phyloP scores from a whole-genome alignment of 1,140 invertebrate genomes.

The Lamellibrachia luymesi region DNA sequence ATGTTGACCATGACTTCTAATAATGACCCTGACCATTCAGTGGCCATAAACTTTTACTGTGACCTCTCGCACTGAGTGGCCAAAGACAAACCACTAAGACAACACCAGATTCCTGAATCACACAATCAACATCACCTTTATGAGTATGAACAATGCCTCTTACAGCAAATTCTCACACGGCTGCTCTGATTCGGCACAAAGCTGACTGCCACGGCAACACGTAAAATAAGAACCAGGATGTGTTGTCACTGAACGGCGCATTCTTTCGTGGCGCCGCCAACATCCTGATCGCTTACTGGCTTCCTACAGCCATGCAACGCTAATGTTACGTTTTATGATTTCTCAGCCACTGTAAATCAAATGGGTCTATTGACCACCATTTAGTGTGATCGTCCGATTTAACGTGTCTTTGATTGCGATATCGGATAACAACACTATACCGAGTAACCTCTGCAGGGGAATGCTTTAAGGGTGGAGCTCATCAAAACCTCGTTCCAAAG shows the following conservation, averaged over 20 bases:
- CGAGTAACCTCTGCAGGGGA: not conserved
- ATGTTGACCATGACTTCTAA: not conserved
- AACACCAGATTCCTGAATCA: too few species aligned
- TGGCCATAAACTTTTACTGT: too few species aligned
- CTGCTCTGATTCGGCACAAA: not conserved
- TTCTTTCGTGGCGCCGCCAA: not conserved
- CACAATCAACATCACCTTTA: not conserved
- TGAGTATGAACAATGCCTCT: not conserved
- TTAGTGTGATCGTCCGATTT: not conserved
- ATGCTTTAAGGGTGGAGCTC: not conserved
- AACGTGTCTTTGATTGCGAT: not conserved
- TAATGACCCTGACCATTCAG: not conserved
- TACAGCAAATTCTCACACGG: not conserved
- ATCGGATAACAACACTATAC: slow-evolving; percentile 5
- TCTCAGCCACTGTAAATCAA: not conserved
- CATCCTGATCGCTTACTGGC: not conserved
- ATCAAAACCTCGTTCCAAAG: not conserved
- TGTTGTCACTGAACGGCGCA: not conserved
- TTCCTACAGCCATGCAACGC: not conserved
- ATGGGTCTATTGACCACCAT: not conserved
- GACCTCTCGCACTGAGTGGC: too few species aligned
- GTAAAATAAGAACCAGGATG: not conserved
- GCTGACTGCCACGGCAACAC: not conserved
- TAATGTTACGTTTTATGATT: not conserved
- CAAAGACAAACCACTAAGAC: too few species aligned